Percentiles rank a stretch among this genome's conserved stretches.
phyloP scores from a whole-genome alignment of 2,888 invertebrate genomes.

The Anagyrus pseudococci region DNA sequence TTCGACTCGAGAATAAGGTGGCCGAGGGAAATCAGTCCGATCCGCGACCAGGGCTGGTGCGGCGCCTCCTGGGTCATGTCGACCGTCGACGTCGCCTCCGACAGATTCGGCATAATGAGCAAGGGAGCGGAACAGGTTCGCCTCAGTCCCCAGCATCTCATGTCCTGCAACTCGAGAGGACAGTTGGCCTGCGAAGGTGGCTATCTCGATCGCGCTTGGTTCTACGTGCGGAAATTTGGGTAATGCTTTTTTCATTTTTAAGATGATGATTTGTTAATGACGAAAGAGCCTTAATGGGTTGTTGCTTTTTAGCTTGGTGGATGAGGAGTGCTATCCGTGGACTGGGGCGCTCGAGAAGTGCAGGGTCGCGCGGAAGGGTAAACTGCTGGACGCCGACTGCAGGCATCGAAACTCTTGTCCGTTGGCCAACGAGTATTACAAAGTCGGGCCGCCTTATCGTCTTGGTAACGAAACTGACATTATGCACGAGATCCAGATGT shows the following conservation, averaged over 20 bases:
- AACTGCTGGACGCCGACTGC: conserved; percentile 67
- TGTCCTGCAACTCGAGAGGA: conserved; percentile 82
- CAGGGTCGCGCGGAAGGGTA: conserved; percentile 64
- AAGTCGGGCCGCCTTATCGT: conserved; percentile 79
- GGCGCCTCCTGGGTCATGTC: conserved; percentile 95
- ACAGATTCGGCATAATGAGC: conserved; percentile 85
- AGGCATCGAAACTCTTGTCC: conserved; percentile 55
- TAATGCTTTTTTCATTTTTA: conserved; percentile 48
- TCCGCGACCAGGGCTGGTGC: conserved; percentile 79
- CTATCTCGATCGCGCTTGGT: conserved; percentile 91
- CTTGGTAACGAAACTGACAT: conserved; percentile 82
- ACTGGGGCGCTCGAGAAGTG: conserved; percentile 70
- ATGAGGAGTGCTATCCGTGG: conserved; percentile 88
- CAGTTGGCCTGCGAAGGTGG: conserved; percentile 88
- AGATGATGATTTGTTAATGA: too few species aligned
- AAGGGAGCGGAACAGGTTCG: conserved; percentile 76
- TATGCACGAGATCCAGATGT: conserved; percentile 87
- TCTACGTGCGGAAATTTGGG: conserved; percentile 81
- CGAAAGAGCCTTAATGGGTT: too few species aligned
- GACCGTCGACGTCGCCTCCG: conserved; percentile 80
- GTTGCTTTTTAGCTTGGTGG: conserved; percentile 81
- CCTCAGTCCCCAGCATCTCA: conserved; percentile 83
- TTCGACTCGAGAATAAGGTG: conserved; percentile 83
- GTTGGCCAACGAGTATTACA: conserved; percentile 70
- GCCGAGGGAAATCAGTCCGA: conserved; percentile 74